Conservation (phyloP, 1,140 invertebrate genomes). For the Drosophila truncata region DNA sequence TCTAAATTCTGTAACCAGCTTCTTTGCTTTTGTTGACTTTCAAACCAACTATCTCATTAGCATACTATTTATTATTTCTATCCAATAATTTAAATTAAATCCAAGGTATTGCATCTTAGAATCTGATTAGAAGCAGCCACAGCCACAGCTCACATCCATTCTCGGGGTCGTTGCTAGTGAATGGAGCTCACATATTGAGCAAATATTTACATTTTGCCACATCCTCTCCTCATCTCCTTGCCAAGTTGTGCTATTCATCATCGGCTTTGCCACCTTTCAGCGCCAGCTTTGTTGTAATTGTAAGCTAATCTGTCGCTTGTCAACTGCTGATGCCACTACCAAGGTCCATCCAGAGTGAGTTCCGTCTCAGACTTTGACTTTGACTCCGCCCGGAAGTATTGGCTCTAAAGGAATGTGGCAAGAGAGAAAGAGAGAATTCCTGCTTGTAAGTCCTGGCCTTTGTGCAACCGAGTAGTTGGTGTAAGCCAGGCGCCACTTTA, state of each 20-base stretch:
- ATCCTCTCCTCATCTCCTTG: not conserved
- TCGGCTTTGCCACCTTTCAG: constrained; percentile 42
- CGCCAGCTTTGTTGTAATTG: constrained; percentile 72
- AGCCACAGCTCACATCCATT: not conserved
- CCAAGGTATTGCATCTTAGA: constrained; percentile 13
- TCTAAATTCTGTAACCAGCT: not conserved
- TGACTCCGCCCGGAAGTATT: constrained; percentile 27
- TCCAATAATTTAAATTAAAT: constrained; percentile 23
- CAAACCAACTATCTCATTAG: constrained; percentile 17
- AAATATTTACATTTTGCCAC: constrained; percentile 53
- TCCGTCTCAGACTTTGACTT: constrained; percentile 4
- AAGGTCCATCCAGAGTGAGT: constrained; percentile 1
- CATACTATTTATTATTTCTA: constrained; percentile 24
- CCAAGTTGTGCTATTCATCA: constrained; percentile 39
- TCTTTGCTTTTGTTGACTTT: not conserved
- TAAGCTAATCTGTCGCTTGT: constrained; percentile 74
- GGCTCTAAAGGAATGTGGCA: not conserved
- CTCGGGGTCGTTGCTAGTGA: not conserved
- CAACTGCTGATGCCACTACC: constrained; percentile 41
- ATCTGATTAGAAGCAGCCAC: constrained; percentile 1
- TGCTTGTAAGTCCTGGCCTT: constrained; percentile 2
- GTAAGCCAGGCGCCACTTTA: constrained; percentile 37
- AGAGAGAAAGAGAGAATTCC: not conserved
- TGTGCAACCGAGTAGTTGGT: constrained; percentile 7
- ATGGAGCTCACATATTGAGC: constrained; percentile 49